phyloP scores from a whole-genome alignment of 2,888 invertebrate species.

The Cephalotes varians region DNA sequence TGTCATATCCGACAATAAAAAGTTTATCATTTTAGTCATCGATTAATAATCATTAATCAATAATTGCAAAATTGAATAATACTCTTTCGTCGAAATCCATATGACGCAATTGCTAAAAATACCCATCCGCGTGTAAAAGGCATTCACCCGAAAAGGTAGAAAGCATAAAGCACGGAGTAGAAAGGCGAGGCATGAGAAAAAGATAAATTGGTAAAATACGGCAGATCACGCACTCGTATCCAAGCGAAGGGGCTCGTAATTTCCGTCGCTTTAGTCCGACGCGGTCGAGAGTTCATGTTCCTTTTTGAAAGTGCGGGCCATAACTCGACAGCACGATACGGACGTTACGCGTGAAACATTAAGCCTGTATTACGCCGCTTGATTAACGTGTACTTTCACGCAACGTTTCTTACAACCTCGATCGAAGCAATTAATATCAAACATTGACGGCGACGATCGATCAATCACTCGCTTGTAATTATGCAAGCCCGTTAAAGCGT shows the following conservation, averaged over 20 bases:
- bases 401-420: constrained; percentile 16
- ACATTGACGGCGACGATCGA: constrained; percentile 50
- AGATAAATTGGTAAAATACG: constrained; percentile 62
- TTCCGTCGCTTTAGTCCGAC: constrained; percentile 62
- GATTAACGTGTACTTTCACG: constrained; percentile 73
- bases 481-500: constrained; percentile 10
- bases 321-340: constrained; percentile 72
- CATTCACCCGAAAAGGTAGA: constrained; percentile 21
- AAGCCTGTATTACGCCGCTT: constrained; percentile 71
- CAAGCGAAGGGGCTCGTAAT: constrained; percentile 69
- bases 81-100: background rate
- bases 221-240: constrained; percentile 59
- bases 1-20: background rate
- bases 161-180: constrained; percentile 25
- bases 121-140: background rate
- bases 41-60: background rate
- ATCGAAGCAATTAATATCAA: constrained; percentile 40
- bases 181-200: constrained; percentile 45
- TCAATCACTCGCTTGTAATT: constrained; percentile 12
- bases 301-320: constrained; percentile 71
- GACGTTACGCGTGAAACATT: constrained; percentile 72
- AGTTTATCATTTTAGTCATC: background rate
- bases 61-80: constrained; percentile 1
- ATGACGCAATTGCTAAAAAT: constrained; percentile 32
- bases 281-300: constrained; percentile 71